These are phyloP conservation scores for Bugula neritina DNA, from an alignment of 2,888 invertebrate genomes.

Conservation along the genomic window DNA sequence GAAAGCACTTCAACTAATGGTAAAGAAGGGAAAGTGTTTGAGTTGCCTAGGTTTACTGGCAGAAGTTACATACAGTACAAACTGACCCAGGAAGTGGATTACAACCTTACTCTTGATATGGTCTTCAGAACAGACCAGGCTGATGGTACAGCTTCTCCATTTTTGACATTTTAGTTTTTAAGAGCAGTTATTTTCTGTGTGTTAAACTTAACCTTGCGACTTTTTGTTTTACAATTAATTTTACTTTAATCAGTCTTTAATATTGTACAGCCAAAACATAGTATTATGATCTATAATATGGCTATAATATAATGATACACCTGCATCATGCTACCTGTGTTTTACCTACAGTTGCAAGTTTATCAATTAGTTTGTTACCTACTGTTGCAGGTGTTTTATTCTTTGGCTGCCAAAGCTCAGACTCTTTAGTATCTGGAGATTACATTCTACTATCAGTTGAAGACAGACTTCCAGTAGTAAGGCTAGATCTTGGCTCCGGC, in stretches of 20 bases:
- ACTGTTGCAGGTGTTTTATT: conserved; percentile 10
- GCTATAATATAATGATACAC: too few relatives aligned
- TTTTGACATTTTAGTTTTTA: too few relatives aligned
- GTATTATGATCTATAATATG: too few relatives aligned
- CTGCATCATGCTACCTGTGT: too few relatives aligned
- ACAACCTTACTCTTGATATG: not conserved
- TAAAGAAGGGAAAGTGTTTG: not conserved
- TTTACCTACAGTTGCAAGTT: too few relatives aligned
- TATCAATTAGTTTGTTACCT: too few relatives aligned
- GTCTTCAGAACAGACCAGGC: not conserved
- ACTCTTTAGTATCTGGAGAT: not conserved
- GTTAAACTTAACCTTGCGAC: too few relatives aligned
- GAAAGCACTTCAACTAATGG: too few relatives aligned
- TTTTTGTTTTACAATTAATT: too few relatives aligned
- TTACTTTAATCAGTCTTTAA: too few relatives aligned
- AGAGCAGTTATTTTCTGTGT: too few relatives aligned
- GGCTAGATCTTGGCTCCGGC: conserved; percentile 14
- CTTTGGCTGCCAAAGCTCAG: not conserved
- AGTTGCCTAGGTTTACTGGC: not conserved
- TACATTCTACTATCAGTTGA: not conserved
- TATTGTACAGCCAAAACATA: too few relatives aligned
- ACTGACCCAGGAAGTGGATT: not conserved
- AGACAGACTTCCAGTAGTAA: not conserved
- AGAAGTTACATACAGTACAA: conserved; percentile 10
- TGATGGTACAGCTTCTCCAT: conserved; percentile 6